Evolutionary conservation across 2,888 invertebrate genomes (phyloP).

Genomic region (Troides aeacus): DNA sequence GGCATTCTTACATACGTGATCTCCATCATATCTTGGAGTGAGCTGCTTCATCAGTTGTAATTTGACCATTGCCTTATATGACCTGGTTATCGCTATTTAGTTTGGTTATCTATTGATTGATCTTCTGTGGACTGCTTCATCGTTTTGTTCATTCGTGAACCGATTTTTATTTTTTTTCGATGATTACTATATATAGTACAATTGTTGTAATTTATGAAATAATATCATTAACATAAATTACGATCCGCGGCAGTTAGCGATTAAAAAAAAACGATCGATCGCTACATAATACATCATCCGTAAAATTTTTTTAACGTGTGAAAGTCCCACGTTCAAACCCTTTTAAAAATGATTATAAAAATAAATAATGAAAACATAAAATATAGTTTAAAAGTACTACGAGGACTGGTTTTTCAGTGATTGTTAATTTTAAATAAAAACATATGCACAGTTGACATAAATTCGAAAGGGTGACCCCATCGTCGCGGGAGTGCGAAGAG

Average conservation of each 20-base stretch:
- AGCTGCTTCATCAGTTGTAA: no score
- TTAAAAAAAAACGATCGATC: background rate
- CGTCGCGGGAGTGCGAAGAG: conserved; percentile 22
- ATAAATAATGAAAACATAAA: conserved; percentile 46
- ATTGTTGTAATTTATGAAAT: no score
- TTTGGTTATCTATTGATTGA: no score
- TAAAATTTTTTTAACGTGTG: conserved; percentile 31
- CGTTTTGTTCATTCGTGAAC: no score
- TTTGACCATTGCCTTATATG: no score
- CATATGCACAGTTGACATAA: conserved; percentile 54
- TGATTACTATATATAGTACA: no score
- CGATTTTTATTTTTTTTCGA: no score
- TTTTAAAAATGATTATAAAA: conserved; percentile 35
- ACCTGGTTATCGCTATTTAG: no score
- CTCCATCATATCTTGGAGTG: no score
- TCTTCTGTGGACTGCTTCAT: no score
- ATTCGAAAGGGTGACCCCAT: conserved; percentile 46
- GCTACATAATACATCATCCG: background rate
- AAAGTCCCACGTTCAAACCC: conserved; percentile 36
- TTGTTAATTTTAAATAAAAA: conserved; percentile 62
- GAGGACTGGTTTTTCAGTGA: conserved; percentile 40
- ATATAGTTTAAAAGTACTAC: conserved; percentile 50
- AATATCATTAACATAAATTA: no score
- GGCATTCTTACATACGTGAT: no score
- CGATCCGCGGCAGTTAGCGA: background rate